Percentiles rank a stretch among this genome's conserved stretches.
phyloP scores from a whole-genome alignment of 2,797 vertebrate genomes.

The Muscicapa comitata region DNA sequence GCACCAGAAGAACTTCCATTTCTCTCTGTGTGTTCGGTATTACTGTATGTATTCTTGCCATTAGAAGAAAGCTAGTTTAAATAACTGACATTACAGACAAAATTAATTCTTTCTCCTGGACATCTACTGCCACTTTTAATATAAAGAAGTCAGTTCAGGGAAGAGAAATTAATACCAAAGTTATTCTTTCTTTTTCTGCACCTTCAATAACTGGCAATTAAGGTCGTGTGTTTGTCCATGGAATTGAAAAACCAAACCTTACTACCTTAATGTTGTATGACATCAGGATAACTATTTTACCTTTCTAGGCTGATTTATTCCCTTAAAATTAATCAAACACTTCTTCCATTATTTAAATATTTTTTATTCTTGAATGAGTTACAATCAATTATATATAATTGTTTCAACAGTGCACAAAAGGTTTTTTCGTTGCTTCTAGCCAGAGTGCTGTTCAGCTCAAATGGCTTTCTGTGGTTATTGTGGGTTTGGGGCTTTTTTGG shows the following conservation, averaged over 20 bases:
- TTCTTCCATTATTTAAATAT: neutral
- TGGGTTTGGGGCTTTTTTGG: neutral
- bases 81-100: neutral
- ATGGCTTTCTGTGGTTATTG: neutral
- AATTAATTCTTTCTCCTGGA: neutral
- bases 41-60: neutral
- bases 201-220: neutral
- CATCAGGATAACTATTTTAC: neutral
- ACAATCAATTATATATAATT: neutral
- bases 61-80: neutral
- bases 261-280: neutral
- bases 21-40: neutral
- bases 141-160: neutral
- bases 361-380: neutral
- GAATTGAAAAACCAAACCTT: neutral
- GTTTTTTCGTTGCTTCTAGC: neutral
- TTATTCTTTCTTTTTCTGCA: neutral
- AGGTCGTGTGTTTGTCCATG: neutral
- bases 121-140: neutral
- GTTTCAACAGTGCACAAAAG: neutral
- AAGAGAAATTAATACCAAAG: neutral
- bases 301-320: neutral
- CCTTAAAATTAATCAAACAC: neutral
- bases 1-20: neutral
- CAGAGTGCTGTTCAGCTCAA: neutral